A percentile compares a stretch with the other conserved stretches of the same genome.
Conservation (phyloP, 1,140 invertebrate species). For the Drosophila arizonae region DNA sequence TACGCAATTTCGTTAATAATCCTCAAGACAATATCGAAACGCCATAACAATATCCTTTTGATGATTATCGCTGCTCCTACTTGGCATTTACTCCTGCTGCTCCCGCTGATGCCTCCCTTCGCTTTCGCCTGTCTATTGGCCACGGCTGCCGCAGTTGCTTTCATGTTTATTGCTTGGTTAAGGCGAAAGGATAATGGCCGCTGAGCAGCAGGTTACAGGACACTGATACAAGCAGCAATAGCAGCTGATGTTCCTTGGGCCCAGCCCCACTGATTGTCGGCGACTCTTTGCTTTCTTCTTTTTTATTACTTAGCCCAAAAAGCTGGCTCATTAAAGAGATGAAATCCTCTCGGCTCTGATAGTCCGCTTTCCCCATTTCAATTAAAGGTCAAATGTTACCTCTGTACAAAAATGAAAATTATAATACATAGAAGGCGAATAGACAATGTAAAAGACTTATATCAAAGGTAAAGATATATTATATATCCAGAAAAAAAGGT, state of each 20-base stretch:
- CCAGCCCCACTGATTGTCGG: slow-evolving; percentile 29
- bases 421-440: no score
- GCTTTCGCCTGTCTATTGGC: slow-evolving; percentile 53
- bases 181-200: slow-evolving; percentile 66
- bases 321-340: slow-evolving; percentile 27
- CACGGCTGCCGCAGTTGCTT: slow-evolving; percentile 54
- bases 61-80: slow-evolving; percentile 73
- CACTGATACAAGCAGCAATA: slow-evolving; percentile 23
- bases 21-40: slow-evolving; percentile 81
- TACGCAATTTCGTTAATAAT: slow-evolving; percentile 81
- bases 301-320: slow-evolving; percentile 40
- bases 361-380: slow-evolving; percentile 19
- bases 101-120: slow-evolving; percentile 12
- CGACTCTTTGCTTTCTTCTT: slow-evolving; percentile 8
- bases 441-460: no score
- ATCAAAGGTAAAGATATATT: no score
- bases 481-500: no score
- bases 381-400: slow-evolving; percentile 24
- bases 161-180: slow-evolving; percentile 73
- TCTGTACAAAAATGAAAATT: no score
- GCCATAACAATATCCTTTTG: slow-evolving; percentile 82
- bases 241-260: slow-evolving; percentile 17
- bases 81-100: slow-evolving; percentile 33
- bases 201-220: slow-evolving; percentile 34
- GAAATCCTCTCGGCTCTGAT: neutral